Conservation (phyloP, 1,140 invertebrate species). For the Drosophila tristis region DNA sequence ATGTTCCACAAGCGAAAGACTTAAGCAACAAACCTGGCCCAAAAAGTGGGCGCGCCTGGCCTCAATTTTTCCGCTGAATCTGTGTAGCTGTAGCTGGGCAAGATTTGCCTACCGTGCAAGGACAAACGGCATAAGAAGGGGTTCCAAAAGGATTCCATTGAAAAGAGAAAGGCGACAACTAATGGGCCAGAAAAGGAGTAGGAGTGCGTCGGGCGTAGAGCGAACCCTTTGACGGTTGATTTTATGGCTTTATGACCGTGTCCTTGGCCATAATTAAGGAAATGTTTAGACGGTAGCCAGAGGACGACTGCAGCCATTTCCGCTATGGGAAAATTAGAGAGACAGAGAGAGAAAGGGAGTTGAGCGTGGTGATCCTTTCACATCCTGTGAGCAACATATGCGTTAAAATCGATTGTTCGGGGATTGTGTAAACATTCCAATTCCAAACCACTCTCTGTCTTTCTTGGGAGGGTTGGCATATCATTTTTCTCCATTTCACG, state of each 20-base stretch:
- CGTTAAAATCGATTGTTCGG: constrained; percentile 41
- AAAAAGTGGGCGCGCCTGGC: constrained; percentile 22
- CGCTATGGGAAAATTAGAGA: constrained; percentile 37
- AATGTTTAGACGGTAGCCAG: constrained; percentile 46
- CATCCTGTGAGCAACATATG: constrained; percentile 67
- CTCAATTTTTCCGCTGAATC: constrained; percentile 51
- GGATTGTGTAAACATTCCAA: constrained; percentile 59
- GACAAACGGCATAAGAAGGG: constrained; percentile 27
- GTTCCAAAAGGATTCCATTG: constrained; percentile 32
- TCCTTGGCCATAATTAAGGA: constrained; percentile 72
- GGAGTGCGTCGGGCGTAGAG: neutral
- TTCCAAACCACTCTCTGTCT: neutral
- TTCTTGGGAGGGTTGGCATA: constrained; percentile 41
- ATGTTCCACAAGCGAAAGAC: constrained; percentile 56
- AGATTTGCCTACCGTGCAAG: constrained; percentile 74
- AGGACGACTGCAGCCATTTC: constrained; percentile 50
- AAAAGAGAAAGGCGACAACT: constrained; percentile 48
- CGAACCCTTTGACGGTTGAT: constrained; percentile 67
- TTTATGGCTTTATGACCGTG: constrained; percentile 77
- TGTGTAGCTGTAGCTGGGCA: neutral
- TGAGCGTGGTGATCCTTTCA: constrained; percentile 18
- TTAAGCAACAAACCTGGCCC: constrained; percentile 68
- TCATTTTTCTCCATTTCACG: constrained; percentile 78
- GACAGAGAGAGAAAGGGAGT: constrained; percentile 13
- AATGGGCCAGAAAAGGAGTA: constrained; percentile 31